Base-by-base conservation (phyloP, 1,140 invertebrate species). In the Drosophila gunungcola region DNA sequence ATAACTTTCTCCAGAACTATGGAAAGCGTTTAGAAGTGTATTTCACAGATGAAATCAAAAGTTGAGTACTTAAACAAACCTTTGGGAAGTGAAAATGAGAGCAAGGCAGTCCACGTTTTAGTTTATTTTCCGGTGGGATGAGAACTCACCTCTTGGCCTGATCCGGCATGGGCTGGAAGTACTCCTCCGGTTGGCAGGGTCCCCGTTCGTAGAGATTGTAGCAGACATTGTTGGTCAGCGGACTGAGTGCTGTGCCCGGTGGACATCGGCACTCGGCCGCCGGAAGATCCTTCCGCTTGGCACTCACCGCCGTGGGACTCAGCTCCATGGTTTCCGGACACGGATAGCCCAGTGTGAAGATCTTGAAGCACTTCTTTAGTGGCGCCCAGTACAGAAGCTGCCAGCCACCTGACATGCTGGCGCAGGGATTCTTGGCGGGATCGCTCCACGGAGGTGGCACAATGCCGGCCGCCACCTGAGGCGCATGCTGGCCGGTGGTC, bases 321-420 rank as follows among this genome's bases (percentile, higher is more conserved):
- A 97, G 88, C 92, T 97, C 97, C 94, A 97, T 96, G 1, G 96
- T 96, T 4, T 96, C 95, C 5, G 96, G 96, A 92, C 96, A 97
- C 1, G 96, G 96, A 60, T 96, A 94, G 4, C 96, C 96, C 67
- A 96, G 94, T 93, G 96, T 93, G 86, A 97, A 97, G 92, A 97
- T 97, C 90, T 96, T 96, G 90, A 97, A 97, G 91, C 96, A 97
- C 92, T 96, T 95, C 65, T 95, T 95, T 83, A 97, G 95, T 0
- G 94, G 93, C 1, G 96, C 95, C 96, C 96, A 97, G 91, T 95
- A 97, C 21, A 97, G 93, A 70, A 97, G 93, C 79, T 97, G 96
- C 97, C 97, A 97, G 12, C 96, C 96, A 48, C 95, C 93, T 1
- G 96, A 95, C 91, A 95, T 94, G 1, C 94, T 92, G 4, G 96